A percentile compares a stretch with the other conserved stretches of the same genome.
Evolutionary conservation across 2,888 invertebrate genomes (phyloP).

Genomic region (Romanomermis culicivorax): DNA sequence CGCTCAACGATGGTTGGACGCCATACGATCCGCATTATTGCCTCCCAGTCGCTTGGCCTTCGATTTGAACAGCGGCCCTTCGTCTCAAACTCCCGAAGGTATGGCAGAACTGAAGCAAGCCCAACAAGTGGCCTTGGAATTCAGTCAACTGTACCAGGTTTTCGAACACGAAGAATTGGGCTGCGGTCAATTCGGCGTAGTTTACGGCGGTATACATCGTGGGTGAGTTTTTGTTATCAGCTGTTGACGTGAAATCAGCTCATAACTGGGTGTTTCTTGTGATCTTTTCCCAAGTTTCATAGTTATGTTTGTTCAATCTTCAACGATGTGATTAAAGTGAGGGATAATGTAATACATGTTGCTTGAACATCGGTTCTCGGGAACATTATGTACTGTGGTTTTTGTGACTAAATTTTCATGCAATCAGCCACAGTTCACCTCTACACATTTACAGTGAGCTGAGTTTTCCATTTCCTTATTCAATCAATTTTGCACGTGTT

Average conservation of each 20-base stretch:
- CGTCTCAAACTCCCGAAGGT: background rate
- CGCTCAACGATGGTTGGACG: conserved; percentile 11
- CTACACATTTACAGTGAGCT: too few relatives aligned
- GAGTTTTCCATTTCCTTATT: too few relatives aligned
- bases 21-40: conserved; percentile 17
- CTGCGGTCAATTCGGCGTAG: conserved; percentile 95
- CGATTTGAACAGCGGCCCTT: background rate
- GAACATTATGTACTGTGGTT: too few relatives aligned
- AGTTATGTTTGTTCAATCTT: too few relatives aligned
- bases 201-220: conserved; percentile 55
- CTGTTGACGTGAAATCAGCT: too few relatives aligned
- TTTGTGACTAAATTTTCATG: too few relatives aligned
- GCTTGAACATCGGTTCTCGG: too few relatives aligned
- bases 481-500: too few relatives aligned
- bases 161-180: conserved; percentile 85
- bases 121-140: conserved; percentile 23
- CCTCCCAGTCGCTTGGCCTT: conserved; percentile 18
- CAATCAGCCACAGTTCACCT: too few relatives aligned
- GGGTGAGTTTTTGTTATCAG: background rate
- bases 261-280: background rate
- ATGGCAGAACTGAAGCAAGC: conserved; percentile 14
- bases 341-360: too few relatives aligned
- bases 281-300: too few relatives aligned
- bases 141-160: conserved; percentile 24
- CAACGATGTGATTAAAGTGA: too few relatives aligned